Evolutionary conservation across 2,888 invertebrate species (phyloP).

Genomic region (Platycnemis pennipes): DNA sequence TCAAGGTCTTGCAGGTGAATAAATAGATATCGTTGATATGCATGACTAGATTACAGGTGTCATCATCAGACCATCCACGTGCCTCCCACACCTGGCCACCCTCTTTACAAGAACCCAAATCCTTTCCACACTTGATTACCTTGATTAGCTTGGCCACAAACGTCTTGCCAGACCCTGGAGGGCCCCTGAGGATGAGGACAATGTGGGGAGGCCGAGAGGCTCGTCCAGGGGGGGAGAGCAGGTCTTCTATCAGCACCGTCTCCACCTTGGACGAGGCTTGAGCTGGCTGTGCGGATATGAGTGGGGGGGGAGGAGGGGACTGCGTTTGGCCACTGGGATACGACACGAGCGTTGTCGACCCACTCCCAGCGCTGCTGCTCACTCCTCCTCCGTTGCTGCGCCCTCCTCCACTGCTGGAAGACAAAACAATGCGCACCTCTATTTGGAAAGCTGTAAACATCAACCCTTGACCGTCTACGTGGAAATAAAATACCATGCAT

Average conservation of each 20-base stretch:
- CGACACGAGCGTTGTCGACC: constrained; percentile 73
- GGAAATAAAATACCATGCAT: too few species aligned
- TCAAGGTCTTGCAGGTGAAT: too few species aligned
- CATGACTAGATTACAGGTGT: too few species aligned
- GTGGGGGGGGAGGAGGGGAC: constrained; percentile 66
- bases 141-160: constrained; percentile 94
- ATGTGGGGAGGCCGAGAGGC: constrained; percentile 88
- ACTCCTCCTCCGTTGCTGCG: constrained; percentile 14
- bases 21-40: too few species aligned
- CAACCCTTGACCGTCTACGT: too few species aligned
- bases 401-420: constrained; percentile 12
- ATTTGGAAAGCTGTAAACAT: too few species aligned
- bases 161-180: constrained; percentile 97
- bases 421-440: too few species aligned
- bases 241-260: constrained; percentile 86
- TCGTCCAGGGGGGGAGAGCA: constrained; percentile 90
- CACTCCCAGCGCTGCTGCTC: not conserved
- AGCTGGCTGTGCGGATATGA: constrained; percentile 75
- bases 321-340: not conserved
- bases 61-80: too few species aligned
- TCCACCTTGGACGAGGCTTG: constrained; percentile 73
- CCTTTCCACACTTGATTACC: constrained; percentile 78
- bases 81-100: too few species aligned
- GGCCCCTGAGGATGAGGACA: constrained; percentile 93
- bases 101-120: too few species aligned